Evolutionary conservation across 2,113 vertebrate genomes (phyloP), one percentile per base, ranked within the genome.

Genomic region (Thinocorus orbignyianus): DNA sequence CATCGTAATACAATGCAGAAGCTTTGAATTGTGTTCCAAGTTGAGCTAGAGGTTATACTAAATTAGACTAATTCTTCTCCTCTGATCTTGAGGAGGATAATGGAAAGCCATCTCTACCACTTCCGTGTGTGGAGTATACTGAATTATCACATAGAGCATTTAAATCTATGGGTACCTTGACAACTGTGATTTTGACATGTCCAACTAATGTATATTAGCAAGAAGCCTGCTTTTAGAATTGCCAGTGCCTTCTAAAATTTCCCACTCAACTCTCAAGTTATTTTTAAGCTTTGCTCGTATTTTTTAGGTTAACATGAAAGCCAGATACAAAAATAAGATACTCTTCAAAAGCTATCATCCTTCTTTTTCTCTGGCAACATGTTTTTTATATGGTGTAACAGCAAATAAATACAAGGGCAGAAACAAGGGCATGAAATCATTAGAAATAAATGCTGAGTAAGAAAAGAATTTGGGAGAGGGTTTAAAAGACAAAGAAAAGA

Each of bases 21-120:
- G 17, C 46, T 93, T 81, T 89, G 65, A 92, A 15, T 79, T 87
- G 44, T 74, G 31, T 88, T 93, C 85, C 46, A 81, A 25, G 26
- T 64, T 74, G 65, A 44, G 33, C n/a, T 86, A 60, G 48, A 93
- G 60, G 28, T 93, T 88, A 30, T 72, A 49, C 12, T 73, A 44
- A 95, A 72, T 82, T 71, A 86, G 33, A 46, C 48, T 87, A 72
- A 60, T 90, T 77, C 48, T 71, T 54, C 30, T 80, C 11, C 70
- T 91, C 35, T 91, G 44, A 28, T 85, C 42, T 25, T 19, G 41
- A 90, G 48, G 13, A 90, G 26, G 44, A 60, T 77, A 73, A 68
- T 46, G 41, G 48, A 69, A 93, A 92, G 33, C 24, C n/a, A 35
- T 61, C 24, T 72, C 77, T 20, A 37, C 33, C 35, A 16, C 13